Conservation (phyloP, 2,888 invertebrate species). For the Nasonovia ribisnigri region DNA sequence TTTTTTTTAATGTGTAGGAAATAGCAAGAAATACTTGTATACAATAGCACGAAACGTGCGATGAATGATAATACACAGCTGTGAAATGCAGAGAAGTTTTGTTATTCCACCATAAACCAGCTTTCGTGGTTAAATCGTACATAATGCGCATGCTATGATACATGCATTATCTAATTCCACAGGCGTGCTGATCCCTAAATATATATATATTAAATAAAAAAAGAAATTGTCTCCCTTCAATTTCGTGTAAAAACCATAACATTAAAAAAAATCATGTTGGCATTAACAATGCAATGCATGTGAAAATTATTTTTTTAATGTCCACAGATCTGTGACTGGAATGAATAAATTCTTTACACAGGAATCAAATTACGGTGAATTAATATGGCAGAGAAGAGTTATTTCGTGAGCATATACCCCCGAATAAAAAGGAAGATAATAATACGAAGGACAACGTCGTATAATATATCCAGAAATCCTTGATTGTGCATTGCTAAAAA, state of each 20-base stretch:
- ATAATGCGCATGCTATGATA: neutral
- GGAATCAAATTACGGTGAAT: neutral
- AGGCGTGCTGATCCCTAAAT: neutral
- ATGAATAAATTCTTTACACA: neutral
- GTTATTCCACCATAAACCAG: slow-evolving; percentile 41
- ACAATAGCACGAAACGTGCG: slow-evolving; percentile 35
- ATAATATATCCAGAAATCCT: neutral
- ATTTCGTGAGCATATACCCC: neutral
- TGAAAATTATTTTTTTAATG: neutral
- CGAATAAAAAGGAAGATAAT: neutral
- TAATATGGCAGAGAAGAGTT: neutral
- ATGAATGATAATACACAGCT: slow-evolving; percentile 26
- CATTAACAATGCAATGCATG: neutral
- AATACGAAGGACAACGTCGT: neutral
- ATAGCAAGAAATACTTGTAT: slow-evolving; percentile 23
- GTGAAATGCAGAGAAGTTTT: neutral
- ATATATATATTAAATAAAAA: neutral
- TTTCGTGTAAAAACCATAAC: neutral
- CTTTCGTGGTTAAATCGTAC: slow-evolving; percentile 37
- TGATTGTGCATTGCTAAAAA: neutral
- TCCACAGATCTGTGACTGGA: neutral
- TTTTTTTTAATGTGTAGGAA: neutral
- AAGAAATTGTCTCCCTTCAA: neutral
- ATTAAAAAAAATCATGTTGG: slow-evolving; percentile 2
- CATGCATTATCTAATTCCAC: slow-evolving; percentile 34